Evolutionary conservation across 2,888 invertebrate genomes (phyloP), one percentile per base, ranked within the genome.

Genomic region (Helleia helle): DNA sequence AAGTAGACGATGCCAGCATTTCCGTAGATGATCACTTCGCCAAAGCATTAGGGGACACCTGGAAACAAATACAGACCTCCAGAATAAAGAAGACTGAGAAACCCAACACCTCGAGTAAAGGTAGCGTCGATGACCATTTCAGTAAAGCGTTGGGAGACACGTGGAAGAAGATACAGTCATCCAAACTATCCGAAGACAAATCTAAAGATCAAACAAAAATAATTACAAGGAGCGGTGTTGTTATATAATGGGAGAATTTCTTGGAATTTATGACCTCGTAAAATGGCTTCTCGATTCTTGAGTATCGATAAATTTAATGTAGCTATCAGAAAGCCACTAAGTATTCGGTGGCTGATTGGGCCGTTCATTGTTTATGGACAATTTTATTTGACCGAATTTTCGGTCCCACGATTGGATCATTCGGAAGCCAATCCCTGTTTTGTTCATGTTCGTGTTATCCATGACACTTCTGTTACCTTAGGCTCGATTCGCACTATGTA

Each of bases 1-100:
- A 88, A 62, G 87, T 88, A n/a, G 87, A 86, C 45, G 75, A 85
- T 46, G 79, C 88, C 4, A 87, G 87, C 50, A 63, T 88, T 22
- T 90, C 91, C 46, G 95, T 96, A 30, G 95, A 96, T 75, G 95
- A 96, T 66, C 96, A 96, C 67, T 96, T 96, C 77, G 94, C 95
- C 22, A 95, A 95, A 81, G 95, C 96, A 0, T 80, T 96, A 31
- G 91, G 91, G 17, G 93, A 93, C 62, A 94, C 94, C 0, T 95
- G 95, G 95, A 85, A 87, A 48, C 90, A 91, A 68, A 77, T 91
- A 46, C 91, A 91, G 62, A 89, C 88, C 43, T 88, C 88, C 17
- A 86, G 87, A 62, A n/a, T n/a, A n/a, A 86, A 87, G 65, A 80
- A 77, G 44, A 70, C 50, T 25, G 73, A 86, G 27, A 75, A 72